phyloP scores from a whole-genome alignment of 2,113 vertebrate species.

The Holacanthus passer region DNA sequence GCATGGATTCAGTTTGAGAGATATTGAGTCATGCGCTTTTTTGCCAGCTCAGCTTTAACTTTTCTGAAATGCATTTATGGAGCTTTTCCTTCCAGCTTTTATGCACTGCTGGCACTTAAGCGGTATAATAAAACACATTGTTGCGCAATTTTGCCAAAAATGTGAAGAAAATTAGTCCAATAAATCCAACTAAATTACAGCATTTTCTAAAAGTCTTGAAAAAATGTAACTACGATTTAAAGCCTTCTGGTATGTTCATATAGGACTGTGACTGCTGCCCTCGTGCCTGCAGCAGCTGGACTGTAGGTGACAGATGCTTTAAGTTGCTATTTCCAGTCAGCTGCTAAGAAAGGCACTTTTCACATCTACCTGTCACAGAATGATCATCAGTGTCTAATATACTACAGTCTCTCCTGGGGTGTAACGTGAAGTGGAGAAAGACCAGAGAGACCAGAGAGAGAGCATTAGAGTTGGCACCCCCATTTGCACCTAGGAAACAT shows the following conservation, averaged over 20 bases:
- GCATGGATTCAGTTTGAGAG: slow-evolving; percentile 10
- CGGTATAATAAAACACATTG: slow-evolving; percentile 16
- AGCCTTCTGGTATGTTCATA: slow-evolving; percentile 5
- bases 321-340: slow-evolving; percentile 61
- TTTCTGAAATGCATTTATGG: slow-evolving; percentile 41
- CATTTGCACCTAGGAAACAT: background rate
- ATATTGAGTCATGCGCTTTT: slow-evolving; percentile 19
- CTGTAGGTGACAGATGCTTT: slow-evolving; percentile 71
- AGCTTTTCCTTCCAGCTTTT: slow-evolving; percentile 19
- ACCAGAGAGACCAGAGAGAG: background rate
- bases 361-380: slow-evolving; percentile 49
- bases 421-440: background rate
- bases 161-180: background rate
- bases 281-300: slow-evolving; percentile 44
- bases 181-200: background rate
- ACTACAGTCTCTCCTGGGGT: background rate
- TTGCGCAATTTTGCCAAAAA: slow-evolving; percentile 29
- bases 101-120: background rate
- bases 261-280: slow-evolving; percentile 16
- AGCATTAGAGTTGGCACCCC: no score
- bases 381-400: background rate
- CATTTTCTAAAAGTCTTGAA: slow-evolving; percentile 3
- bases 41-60: slow-evolving; percentile 17
- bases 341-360: slow-evolving; percentile 50
- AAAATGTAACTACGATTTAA: background rate